Conservation (phyloP, 2,113 vertebrate genomes). For the Loxodonta africana region DNA sequence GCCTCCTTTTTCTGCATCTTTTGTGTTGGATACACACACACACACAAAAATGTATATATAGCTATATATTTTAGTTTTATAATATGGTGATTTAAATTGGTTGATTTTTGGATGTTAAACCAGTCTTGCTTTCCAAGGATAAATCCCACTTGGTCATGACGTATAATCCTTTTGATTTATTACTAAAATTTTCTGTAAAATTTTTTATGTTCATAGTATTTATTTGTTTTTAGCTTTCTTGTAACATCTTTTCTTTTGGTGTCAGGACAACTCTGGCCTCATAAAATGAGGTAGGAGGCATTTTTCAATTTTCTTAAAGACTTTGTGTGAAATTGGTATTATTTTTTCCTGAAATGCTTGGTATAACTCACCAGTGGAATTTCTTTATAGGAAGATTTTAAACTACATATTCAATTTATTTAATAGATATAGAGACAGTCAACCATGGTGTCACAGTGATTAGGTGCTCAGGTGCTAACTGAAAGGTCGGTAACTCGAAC, state of each 20-base stretch:
- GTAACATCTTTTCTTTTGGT: background rate
- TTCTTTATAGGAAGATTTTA: slow-evolving; percentile 19
- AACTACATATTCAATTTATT: slow-evolving; percentile 1
- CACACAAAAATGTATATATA: background rate
- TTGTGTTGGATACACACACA: background rate
- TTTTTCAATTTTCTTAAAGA: background rate
- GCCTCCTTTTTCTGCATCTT: background rate
- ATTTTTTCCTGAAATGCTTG: background rate
- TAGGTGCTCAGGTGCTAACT: background rate
- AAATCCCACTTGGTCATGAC: background rate
- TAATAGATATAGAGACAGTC: background rate
- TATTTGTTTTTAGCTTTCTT: background rate
- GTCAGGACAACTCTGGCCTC: background rate
- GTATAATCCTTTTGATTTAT: background rate
- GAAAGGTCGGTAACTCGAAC: background rate
- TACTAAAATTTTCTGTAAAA: background rate
- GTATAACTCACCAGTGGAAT: background rate
- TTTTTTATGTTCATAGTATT: background rate
- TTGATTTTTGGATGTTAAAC: background rate
- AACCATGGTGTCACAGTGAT: background rate
- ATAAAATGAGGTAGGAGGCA: background rate
- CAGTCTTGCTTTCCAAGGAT: background rate
- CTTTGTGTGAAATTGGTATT: background rate
- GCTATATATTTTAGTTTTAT: background rate
- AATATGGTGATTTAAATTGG: background rate